Base-by-base conservation (phyloP, 2,797 vertebrate species). In the Sebastes kiyomatsui region DNA sequence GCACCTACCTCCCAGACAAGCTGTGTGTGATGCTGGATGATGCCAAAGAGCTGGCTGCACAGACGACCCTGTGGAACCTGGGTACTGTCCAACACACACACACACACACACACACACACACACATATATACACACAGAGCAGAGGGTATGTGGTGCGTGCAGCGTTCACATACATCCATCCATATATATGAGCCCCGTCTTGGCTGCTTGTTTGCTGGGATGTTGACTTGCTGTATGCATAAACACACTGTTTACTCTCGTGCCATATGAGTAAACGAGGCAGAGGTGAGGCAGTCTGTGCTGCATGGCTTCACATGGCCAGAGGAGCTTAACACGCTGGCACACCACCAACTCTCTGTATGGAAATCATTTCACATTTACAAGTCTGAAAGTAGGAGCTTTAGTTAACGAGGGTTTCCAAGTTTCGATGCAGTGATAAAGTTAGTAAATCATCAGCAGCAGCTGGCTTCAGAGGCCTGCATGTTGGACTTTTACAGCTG, bases 21-120 rank as follows among this genome's bases (percentile, higher is more conserved):
- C 94, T 97, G 83, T 98, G 97, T 87, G 90, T 94, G 46, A 94
- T 96, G 7, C 89, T 98, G 91, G 97, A 99, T 75, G 96, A 97
- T 58, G 97, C 97, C 84, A 98, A 97, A 89, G 97, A 99, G 79
- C 89, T 98, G 83, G 97, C 97, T 65, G 98, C 98, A 22, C 96
- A 97, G 84, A 97, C 96, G 83, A 94, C 96, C 0, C 94, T 98
- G 80, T 91, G 79, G 82, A 88, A 79, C 72, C 78, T 93, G 30
- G 91, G 91, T 92, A 92, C 28, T 9, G 14, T 12, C 22, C 22
- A 80, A 30, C 72, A 86, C 72, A 82, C 84, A 75, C 56, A 77
- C 75, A 72, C 67, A 82, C 75, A 68, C 58, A 81, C 38, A 33
- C 72, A 70, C 64, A 83, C 72, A 66, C 54, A 83, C 71, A 82